A percentile compares a stretch with the other conserved stretches of the same genome.
These are phyloP conservation scores for Melieria picta DNA, from an alignment of 2,888 invertebrate genomes.

Conservation along the genomic window DNA sequence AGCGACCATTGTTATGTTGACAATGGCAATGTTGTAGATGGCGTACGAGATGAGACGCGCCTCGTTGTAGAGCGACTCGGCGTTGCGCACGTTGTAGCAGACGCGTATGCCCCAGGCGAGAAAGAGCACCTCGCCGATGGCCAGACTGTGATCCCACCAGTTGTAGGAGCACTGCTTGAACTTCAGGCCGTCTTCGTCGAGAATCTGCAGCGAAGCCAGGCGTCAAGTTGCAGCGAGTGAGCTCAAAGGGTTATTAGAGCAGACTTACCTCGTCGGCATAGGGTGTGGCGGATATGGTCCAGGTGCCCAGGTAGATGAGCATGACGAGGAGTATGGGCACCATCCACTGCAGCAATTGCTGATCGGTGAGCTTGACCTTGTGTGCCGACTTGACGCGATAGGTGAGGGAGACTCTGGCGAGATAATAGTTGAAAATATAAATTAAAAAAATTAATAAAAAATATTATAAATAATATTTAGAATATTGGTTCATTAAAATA, in stretches of 20 bases:
- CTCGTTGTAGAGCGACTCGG: constrained; percentile 93
- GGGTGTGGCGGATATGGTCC: constrained; percentile 90
- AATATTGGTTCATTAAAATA: too few relatives aligned
- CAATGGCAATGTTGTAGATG: constrained; percentile 92
- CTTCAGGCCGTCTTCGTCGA: constrained; percentile 79
- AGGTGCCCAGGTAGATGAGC: constrained; percentile 87
- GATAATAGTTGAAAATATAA: background rate
- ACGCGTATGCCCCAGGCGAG: constrained; percentile 86
- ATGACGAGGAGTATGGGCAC: constrained; percentile 89
- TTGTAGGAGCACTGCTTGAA: constrained; percentile 91
- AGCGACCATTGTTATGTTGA: constrained; percentile 91
- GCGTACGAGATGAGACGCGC: constrained; percentile 92
- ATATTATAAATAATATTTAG: too few relatives aligned
- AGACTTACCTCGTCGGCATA: constrained; percentile 76
- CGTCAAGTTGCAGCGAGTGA: background rate
- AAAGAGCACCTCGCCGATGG: constrained; percentile 82
- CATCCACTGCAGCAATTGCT: constrained; percentile 92
- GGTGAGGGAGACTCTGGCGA: constrained; percentile 83
- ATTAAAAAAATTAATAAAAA: too few relatives aligned
- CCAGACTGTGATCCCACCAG: constrained; percentile 95
- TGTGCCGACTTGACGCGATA: constrained; percentile 94
- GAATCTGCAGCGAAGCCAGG: constrained; percentile 68
- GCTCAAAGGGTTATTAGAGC: constrained; percentile 3
- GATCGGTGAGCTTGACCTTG: constrained; percentile 91
- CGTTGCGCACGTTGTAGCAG: constrained; percentile 88